Evolutionary conservation across 2,113 vertebrate genomes (phyloP).

Genomic region (Psammodynastes pulverulentus): DNA sequence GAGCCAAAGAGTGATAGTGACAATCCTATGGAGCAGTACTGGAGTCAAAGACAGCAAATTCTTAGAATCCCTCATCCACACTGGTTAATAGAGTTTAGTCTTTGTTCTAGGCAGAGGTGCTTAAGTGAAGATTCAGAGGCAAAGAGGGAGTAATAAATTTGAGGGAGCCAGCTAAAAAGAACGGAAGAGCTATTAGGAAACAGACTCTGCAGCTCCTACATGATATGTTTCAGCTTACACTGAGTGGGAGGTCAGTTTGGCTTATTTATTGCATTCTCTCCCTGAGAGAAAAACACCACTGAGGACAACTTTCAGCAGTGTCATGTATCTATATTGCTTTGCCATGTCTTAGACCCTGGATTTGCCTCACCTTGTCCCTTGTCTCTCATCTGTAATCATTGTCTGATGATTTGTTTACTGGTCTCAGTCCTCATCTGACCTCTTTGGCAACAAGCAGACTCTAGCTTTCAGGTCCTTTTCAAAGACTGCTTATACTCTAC

Average conservation of each 20-base stretch:
- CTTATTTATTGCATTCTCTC: not conserved
- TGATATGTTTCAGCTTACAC: not conserved
- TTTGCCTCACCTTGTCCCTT: not conserved
- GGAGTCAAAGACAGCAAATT: not conserved
- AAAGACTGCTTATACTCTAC: not conserved
- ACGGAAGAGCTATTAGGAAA: not conserved
- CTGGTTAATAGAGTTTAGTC: not conserved
- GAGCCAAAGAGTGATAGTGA: not conserved
- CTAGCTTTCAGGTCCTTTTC: not conserved
- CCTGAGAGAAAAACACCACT: accelerated
- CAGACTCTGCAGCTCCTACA: not conserved
- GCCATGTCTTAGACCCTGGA: not conserved
- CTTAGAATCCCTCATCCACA: not conserved
- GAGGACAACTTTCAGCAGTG: not conserved
- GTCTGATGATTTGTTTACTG: not conserved
- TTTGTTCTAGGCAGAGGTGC: not conserved
- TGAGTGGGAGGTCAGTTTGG: not conserved
- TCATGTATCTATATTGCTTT: not conserved
- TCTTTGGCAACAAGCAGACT: not conserved
- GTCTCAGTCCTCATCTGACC: not conserved
- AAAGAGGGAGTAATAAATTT: not conserved
- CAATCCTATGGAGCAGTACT: not conserved
- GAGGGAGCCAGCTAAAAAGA: not conserved
- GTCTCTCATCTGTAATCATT: not conserved
- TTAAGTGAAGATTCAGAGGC: not conserved